phyloP scores from a whole-genome alignment of 2,797 vertebrate genomes.

The Catharus ustulatus region DNA sequence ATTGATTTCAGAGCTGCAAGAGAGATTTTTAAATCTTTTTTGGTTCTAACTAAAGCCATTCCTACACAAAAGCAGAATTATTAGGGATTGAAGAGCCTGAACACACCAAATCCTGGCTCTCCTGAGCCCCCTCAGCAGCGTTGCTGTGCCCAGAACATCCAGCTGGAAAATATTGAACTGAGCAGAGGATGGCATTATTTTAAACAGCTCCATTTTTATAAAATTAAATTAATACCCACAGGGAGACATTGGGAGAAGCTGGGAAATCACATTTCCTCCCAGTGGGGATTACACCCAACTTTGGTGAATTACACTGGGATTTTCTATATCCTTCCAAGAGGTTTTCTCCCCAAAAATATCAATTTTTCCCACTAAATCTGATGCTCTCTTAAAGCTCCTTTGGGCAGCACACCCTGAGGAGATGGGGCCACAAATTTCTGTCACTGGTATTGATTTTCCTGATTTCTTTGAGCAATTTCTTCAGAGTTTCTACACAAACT shows the following conservation, averaged over 20 bases:
- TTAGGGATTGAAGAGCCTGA: background rate
- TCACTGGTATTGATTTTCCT: background rate
- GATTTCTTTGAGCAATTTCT: background rate
- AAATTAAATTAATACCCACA: background rate
- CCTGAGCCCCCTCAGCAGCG: background rate
- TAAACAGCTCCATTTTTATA: background rate
- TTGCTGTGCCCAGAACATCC: background rate
- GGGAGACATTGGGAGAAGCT: background rate
- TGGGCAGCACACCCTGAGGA: background rate
- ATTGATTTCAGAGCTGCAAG: background rate
- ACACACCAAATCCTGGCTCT: background rate
- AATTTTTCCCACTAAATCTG: fast-evolving
- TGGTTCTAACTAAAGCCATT: background rate
- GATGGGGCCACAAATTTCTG: fast-evolving
- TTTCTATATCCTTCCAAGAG: background rate
- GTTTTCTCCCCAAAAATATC: background rate
- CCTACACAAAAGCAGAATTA: background rate
- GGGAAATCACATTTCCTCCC: background rate
- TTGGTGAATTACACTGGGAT: background rate
- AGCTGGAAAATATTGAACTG: background rate
- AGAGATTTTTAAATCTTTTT: background rate
- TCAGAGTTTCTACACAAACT: background rate
- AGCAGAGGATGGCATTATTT: background rate
- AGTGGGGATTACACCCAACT: background rate
- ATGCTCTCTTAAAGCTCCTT: background rate